Percentiles rank a stretch among this genome's conserved stretches.
These are phyloP conservation scores for Tenebrio molitor DNA, from an alignment of 1,140 invertebrate genomes.

Conservation along the genomic window DNA sequence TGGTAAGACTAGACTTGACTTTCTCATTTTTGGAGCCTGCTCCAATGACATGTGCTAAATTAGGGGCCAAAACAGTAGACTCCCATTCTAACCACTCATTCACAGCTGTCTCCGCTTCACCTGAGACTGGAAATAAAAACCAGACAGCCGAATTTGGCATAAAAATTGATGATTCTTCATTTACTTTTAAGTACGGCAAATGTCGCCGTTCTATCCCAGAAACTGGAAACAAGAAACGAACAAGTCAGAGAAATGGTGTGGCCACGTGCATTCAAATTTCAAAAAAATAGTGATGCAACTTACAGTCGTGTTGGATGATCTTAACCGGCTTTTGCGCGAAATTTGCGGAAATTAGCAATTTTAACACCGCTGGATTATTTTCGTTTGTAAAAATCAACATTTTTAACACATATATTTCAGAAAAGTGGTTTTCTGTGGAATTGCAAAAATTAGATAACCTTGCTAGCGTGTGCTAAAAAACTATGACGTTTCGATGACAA, in stretches of 20 bases:
- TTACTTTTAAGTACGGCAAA: constrained; percentile 69
- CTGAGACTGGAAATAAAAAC: constrained; percentile 67
- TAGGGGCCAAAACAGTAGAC: constrained; percentile 75
- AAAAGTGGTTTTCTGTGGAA: constrained; percentile 5
- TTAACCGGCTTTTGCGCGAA: constrained; percentile 70
- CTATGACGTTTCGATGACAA: not conserved
- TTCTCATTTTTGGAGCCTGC: constrained; percentile 68
- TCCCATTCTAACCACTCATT: constrained; percentile 85
- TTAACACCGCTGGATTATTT: constrained; percentile 79
- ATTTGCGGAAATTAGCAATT: constrained; percentile 77
- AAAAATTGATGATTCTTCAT: constrained; percentile 69
- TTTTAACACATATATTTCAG: constrained; percentile 27
- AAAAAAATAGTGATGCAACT: constrained; percentile 54
- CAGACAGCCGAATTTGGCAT: constrained; percentile 71
- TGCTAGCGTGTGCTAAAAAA: not conserved
- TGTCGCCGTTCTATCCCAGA: constrained; percentile 62
- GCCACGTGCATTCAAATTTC: constrained; percentile 10
- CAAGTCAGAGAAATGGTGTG: too few relatives aligned
- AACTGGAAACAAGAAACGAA: too few relatives aligned
- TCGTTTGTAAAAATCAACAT: constrained; percentile 80
- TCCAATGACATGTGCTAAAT: constrained; percentile 66
- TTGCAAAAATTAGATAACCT: constrained; percentile 27
- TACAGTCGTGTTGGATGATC: constrained; percentile 72
- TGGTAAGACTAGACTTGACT: constrained; percentile 67
- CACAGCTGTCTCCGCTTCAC: constrained; percentile 65